These are phyloP conservation scores for Hippotragus niger DNA, from an alignment of 2,113 vertebrate species.

Conservation along the genomic window DNA sequence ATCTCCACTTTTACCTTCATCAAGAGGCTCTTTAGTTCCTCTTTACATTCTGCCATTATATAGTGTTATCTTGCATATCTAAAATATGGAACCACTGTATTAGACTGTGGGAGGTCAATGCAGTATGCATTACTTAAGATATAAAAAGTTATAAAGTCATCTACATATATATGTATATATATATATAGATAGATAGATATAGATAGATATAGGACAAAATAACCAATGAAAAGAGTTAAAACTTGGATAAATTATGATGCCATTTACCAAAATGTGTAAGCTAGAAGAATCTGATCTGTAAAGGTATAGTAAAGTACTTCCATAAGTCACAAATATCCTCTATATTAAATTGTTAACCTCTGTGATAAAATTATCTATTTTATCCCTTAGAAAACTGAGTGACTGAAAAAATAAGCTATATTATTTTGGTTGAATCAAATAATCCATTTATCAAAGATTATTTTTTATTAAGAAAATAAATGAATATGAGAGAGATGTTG, in stretches of 20 bases:
- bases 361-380: neutral
- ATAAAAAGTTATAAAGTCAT: neutral
- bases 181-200: no score
- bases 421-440: neutral
- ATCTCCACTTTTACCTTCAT: neutral
- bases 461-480: neutral
- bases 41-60: neutral
- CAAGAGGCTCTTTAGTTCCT: neutral
- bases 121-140: neutral
- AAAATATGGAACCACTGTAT: neutral
- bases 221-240: neutral
- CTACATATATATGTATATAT: neutral
- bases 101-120: neutral
- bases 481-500: neutral
- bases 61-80: neutral
- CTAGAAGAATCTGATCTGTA: neutral
- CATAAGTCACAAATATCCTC: neutral
- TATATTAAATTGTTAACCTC: neutral
- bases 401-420: neutral
- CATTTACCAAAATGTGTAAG: neutral
- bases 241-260: neutral
- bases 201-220: neutral
- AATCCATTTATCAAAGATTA: neutral
- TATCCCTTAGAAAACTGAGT: neutral
- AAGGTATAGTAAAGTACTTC: neutral